Evolutionary conservation across 1,140 invertebrate species (phyloP).

Genomic region (Bombus huntii): DNA sequence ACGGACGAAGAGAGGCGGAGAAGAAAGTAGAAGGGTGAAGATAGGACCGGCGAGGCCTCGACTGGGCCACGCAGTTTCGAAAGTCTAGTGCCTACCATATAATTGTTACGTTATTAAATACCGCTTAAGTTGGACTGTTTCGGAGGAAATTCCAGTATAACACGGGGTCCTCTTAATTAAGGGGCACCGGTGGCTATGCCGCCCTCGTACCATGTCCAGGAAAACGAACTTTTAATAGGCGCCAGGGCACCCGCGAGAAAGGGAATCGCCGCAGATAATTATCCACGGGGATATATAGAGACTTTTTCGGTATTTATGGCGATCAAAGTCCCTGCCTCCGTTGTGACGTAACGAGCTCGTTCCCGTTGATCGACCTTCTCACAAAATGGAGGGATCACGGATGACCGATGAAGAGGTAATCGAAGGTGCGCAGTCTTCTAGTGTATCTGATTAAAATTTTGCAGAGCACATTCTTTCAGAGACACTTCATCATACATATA

Average conservation of each 20-base stretch:
- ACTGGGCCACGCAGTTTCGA: conserved; percentile 65
- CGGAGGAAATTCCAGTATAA: conserved; percentile 68
- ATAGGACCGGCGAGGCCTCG: conserved; percentile 38
- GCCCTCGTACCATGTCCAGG: conserved; percentile 58
- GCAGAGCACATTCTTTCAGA: neutral
- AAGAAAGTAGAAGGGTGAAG: conserved; percentile 43
- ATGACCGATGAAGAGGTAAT: neutral
- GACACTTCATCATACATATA: too few relatives aligned
- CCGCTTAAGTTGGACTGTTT: conserved; percentile 73
- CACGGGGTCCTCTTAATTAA: conserved; percentile 74
- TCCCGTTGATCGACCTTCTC: neutral
- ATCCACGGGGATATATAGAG: conserved; percentile 50
- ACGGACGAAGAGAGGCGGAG: neutral
- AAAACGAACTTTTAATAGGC: conserved; percentile 73
- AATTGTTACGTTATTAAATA: conserved; percentile 83
- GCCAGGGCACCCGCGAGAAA: conserved; percentile 52
- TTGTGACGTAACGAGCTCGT: conserved; percentile 48
- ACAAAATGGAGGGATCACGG: conserved; percentile 9
- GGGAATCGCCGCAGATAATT: conserved; percentile 64
- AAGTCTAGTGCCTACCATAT: conserved; percentile 79
- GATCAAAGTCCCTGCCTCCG: conserved; percentile 44
- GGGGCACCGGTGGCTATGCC: conserved; percentile 55
- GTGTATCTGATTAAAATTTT: neutral
- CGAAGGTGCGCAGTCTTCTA: neutral
- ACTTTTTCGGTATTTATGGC: conserved; percentile 59